Base-by-base conservation (phyloP, 2,888 invertebrate genomes). In the Eulithis prunata region DNA sequence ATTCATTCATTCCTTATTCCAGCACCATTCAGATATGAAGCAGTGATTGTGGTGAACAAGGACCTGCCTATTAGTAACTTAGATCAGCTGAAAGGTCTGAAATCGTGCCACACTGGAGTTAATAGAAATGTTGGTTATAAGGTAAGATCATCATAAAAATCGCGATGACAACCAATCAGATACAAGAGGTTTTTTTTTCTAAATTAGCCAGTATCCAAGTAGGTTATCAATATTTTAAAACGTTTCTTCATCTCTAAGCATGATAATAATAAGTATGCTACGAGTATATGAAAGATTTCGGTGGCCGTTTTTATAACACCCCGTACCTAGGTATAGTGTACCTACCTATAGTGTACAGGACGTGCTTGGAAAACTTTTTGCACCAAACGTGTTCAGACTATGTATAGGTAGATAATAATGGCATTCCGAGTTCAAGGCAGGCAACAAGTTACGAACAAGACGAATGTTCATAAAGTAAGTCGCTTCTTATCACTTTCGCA, bases 61-160 rank as follows among this genome's bases (percentile, higher is more conserved):
- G 94, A 96, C 71, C 91, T 96, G n/a, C 89, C 95, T 3, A 94
- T 97, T 66, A 94, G 94, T 74, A 94, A 91, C 62, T 87, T 97
- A 62, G 94, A 95, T 72, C 95, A 95, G 60, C 89, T 98, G 61
- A 94, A 94, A 71, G 97, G 97, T 0, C 94, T 96, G 57, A 96
- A 95, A 77, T 97, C 97, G 0, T 98, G 98, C 78, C 97, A 98
- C 82, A 97, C 98, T 3, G 97, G 97, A 11, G 95, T 97, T 68
- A 97, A 97, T 62, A 95, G 97, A 70, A 97, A 97, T 79, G 97
- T 97, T 7, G 98, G 98, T 32, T 98, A 97, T 91, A 96, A 97
- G 88, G 94, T 94, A 80, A 78, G 77, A n/a, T 11, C n/a, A 45
- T 21, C n/a, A 45, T 2, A 3, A 41, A 41, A 41, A 41, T 8